These are phyloP conservation scores for Triplophysa bombifrons DNA, from an alignment of 2,797 vertebrate genomes.

Conservation along the genomic window DNA sequence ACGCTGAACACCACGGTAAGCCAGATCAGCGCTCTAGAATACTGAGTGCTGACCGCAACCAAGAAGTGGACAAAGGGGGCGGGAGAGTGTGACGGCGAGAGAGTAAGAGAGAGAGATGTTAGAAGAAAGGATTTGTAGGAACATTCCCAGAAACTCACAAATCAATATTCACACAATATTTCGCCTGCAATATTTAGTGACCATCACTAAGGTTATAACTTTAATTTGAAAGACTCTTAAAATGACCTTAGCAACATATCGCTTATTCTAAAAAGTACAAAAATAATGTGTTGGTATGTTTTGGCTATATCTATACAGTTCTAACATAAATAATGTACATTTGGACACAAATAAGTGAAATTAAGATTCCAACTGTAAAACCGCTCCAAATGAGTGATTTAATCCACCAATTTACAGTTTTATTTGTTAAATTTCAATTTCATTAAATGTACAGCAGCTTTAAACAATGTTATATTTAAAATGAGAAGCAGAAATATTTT, in stretches of 20 bases:
- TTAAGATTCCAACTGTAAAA: too few species aligned
- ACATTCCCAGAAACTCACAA: constrained; percentile 17
- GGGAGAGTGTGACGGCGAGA: neutral
- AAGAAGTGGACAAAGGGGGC: constrained; percentile 54
- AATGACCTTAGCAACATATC: neutral
- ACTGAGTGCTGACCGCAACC: constrained; percentile 71
- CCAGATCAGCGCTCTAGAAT: constrained; percentile 82
- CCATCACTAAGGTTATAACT: neutral
- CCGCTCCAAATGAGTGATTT: too few species aligned
- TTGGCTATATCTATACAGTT: too few species aligned
- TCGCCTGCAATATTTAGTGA: neutral
- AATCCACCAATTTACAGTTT: too few species aligned
- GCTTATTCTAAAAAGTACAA: too few species aligned
- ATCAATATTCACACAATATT: neutral
- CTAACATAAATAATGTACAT: too few species aligned
- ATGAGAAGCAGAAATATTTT: too few species aligned
- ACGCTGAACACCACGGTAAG: constrained; percentile 82
- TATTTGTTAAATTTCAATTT: too few species aligned
- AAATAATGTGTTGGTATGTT: too few species aligned
- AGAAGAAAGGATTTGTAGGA: neutral
- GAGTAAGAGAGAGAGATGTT: constrained; percentile 60
- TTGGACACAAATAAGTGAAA: too few species aligned
- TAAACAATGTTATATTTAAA: too few species aligned
- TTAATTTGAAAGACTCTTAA: neutral
- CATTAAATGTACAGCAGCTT: too few species aligned